Evolutionary conservation across 1,140 invertebrate species (phyloP), one percentile per base, ranked within the genome.

Genomic region (Brachionus paranguensis): DNA sequence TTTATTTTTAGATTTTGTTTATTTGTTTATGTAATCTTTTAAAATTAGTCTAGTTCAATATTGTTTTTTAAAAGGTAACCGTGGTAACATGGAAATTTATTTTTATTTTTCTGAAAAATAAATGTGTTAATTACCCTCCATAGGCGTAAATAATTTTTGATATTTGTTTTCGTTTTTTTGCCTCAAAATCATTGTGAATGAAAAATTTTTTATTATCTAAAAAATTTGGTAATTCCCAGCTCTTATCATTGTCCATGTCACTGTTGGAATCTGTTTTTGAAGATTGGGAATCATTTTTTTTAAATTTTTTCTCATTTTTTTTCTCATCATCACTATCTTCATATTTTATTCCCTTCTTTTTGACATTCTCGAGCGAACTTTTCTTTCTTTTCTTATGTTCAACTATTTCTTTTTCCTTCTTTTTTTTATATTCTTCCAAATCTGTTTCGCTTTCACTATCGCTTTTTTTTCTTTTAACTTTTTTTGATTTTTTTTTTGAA

Each of bases 391-490:
- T 60, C 7, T 60, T 60, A 1, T 60, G n/a, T 20, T 60, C n/a
- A 20, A 20, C 17, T 20, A 60, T 20, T 60, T 60, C 64, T 17
- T 64, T 81, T 47, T 81, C 50, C 12, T 64, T 64, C 41, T 68
- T 37, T 45, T 81, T 81, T 45, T 29, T 81, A 55, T 81, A 81
- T 20, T 81, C 78, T 41, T 81, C 78, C n/a, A 81, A 27, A 60
- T 81, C 78, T 5, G 29, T 60, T 11, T 68, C 64, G 41, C 29
- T 45, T 10, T 81, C 78, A 20, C 55, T 81, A 10, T 17, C 20
- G 37, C 53, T 81, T 43, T 50, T 81, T 68, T 20, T 45, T 10
- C 64, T 45, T 64, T 81, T 68, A 29, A 12, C 64, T 24, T 81
- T 81, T 81, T 64, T 45, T 4, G 55, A 64, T 20, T 81, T 10